Percentiles rank a stretch among this genome's conserved stretches.
Conservation (phyloP, 2,888 invertebrate species). For the Coleophora flavipennella region DNA sequence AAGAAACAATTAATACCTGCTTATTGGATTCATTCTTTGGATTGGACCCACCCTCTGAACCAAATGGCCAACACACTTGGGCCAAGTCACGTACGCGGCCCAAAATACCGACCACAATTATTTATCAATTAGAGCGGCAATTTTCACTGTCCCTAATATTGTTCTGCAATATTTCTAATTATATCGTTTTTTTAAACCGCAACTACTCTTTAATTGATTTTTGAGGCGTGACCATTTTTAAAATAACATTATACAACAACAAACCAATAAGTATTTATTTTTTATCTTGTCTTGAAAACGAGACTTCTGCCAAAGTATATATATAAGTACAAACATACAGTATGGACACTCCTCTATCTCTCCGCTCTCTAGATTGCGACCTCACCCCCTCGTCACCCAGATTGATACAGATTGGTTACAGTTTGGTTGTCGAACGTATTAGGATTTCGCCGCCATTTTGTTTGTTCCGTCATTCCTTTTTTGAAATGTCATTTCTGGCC, state of each 20-base stretch:
- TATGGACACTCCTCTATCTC: too few species aligned
- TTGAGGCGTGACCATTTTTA: conserved; percentile 27
- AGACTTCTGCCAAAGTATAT: too few species aligned
- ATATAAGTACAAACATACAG: too few species aligned
- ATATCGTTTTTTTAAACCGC: conserved; percentile 20
- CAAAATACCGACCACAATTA: conserved; percentile 27
- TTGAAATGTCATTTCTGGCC: too few species aligned
- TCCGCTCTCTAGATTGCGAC: too few species aligned
- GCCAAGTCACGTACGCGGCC: conserved; percentile 51
- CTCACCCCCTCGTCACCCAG: too few species aligned
- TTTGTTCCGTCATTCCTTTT: too few species aligned
- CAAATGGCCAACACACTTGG: conserved; percentile 49
- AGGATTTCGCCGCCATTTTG: too few species aligned
- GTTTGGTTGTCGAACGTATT: too few species aligned
- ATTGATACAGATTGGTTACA: too few species aligned
- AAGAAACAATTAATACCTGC: conserved; percentile 35
- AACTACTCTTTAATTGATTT: too few species aligned
- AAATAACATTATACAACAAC: conserved; percentile 25
- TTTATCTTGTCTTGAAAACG: too few species aligned
- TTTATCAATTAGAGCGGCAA: conserved; percentile 38
- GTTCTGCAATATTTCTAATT: conserved; percentile 35
- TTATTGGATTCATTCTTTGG: conserved; percentile 10
- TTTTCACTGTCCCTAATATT: conserved; percentile 45
- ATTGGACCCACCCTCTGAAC: conserved; percentile 27
- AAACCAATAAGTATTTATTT: not conserved